Conservation (phyloP, 2,113 vertebrate species). For the Baryphthengus martii region DNA sequence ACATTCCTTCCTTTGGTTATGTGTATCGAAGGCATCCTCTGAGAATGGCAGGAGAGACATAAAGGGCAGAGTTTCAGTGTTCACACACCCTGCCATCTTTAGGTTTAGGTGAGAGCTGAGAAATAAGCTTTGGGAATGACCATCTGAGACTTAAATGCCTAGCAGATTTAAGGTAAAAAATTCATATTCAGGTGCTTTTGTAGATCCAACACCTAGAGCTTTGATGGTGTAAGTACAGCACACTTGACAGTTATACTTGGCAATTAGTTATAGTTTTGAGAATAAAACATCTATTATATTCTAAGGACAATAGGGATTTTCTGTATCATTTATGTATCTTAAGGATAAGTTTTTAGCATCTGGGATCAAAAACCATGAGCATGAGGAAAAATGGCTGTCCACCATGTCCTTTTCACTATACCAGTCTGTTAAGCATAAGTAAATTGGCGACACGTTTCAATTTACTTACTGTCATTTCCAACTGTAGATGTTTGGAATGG, state of each 20-base stretch:
- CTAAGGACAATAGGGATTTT: background rate
- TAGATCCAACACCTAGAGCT: background rate
- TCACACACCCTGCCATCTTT: background rate
- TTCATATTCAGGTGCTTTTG: background rate
- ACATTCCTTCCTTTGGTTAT: background rate
- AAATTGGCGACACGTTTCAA: background rate
- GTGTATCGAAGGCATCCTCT: rapidly evolving
- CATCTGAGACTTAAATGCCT: background rate
- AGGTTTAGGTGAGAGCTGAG: background rate
- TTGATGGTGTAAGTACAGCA: background rate
- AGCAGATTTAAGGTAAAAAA: background rate
- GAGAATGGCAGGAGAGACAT: background rate
- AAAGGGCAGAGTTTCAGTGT: background rate
- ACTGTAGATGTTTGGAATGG: background rate
- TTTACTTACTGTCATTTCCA: background rate
- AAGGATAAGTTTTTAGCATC: background rate
- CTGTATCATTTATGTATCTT: background rate
- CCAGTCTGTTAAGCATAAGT: background rate
- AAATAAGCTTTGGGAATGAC: background rate
- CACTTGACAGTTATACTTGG: background rate
- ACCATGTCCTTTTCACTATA: background rate
- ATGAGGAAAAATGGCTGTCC: background rate
- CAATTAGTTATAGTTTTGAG: background rate
- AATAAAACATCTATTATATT: background rate
- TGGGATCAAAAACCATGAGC: background rate